These are phyloP conservation scores for Phoronis australis DNA, from an alignment of 2,888 invertebrate species.

Conservation along the genomic window DNA sequence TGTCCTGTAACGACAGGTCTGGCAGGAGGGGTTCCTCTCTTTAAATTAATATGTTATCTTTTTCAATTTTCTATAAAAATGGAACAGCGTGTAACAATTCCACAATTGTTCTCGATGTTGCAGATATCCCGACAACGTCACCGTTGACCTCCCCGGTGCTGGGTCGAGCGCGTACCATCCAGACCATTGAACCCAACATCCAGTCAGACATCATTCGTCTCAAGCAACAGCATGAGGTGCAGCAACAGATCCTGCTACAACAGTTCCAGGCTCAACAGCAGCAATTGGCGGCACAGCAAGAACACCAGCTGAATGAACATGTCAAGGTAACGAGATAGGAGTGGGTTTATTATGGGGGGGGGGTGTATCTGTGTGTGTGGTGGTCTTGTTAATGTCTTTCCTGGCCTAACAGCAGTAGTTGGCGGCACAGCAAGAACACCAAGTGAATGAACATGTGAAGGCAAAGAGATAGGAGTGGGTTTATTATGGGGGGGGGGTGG, in stretches of 20 bases:
- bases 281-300: constrained; percentile 45
- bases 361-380: no score
- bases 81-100: no score
- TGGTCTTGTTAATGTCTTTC: constrained; percentile 41
- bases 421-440: constrained; percentile 45
- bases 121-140: constrained; percentile 28
- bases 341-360: not conserved
- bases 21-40: no score
- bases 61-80: no score
- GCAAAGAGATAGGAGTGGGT: constrained; percentile 14
- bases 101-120: no score
- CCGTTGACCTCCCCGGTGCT: constrained; percentile 29
- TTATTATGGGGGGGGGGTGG: not conserved
- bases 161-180: constrained; percentile 11
- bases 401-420: constrained; percentile 44
- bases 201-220: constrained; percentile 38
- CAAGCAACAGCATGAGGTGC: constrained; percentile 46
- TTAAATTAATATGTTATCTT: no score
- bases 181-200: constrained; percentile 6
- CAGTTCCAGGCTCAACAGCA: constrained; percentile 47
- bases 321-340: constrained; percentile 25
- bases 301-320: constrained; percentile 46
- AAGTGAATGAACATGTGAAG: constrained; percentile 45
- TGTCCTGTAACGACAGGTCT: no score
- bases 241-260: constrained; percentile 41